Base-by-base conservation (phyloP, 53 echinoderm and acorn worm species). In the Glandiceps talaboti region DNA sequence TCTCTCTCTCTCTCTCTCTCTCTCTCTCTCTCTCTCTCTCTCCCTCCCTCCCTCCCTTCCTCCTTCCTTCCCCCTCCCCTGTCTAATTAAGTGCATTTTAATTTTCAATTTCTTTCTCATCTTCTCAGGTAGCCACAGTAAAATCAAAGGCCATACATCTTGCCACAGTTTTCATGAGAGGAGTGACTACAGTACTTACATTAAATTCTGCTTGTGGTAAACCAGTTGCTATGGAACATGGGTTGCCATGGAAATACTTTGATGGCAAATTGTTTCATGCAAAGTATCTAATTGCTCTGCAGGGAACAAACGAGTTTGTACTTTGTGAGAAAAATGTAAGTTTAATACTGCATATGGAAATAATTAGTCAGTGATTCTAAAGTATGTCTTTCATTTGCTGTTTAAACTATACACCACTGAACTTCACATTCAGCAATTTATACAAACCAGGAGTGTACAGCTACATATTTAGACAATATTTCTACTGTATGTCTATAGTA, bases 261-360 rank as follows among this genome's bases (percentile, higher is more conserved):
- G 89, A 89, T 77, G 92, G 91, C 74, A 88, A 91, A 79, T 84
- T 91, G 14, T 92, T 92, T 74, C 92, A 92, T 33, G 26, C 78
- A 79, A 92, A 89, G 79, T 92, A 92, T 74, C 31, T 86, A 1
- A 80, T 84, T 79, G 87, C 86, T 30, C 82, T 86, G 74, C 32
- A 75, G 0, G 89, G 87, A 1, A 80, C 73, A 14, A 30, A 74
- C 0, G 29, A 79, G 28, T 28, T 73, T 76, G 79, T 81, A 72
- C 85, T 89, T 10, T 89, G 92, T 84, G 77, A 87, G 30, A n/a
- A 84, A 30, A 83, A 81, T 81, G 91, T 85, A 32, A 27, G 33
- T 80, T 12, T 45, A n/a, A n/a, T n/a, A n/a, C n/a, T n/a, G n/a
- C n/a, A n/a, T n/a, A n/a, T n/a, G n/a, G n/a, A n/a, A n/a, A n/a